Base-by-base conservation (phyloP, 2,113 vertebrate genomes). In the Ranitomeya imitator region DNA sequence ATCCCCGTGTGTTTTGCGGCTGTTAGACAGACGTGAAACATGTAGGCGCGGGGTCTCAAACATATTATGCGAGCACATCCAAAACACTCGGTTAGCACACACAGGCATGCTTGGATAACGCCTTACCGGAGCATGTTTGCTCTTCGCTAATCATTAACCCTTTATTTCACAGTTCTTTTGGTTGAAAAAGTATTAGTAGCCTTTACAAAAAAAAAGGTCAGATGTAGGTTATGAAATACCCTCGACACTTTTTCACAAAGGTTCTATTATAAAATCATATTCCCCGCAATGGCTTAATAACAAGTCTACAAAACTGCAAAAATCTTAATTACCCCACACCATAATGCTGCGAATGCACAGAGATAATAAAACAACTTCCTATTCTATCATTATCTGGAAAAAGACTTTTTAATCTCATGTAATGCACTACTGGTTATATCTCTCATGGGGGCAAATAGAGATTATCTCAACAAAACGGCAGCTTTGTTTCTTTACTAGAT, bases 371-470 rank as follows among this genome's bases (percentile, higher is more conserved):
- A 83, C 21, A 51, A 16, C 61, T 65, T 83, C 63, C 61, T 45
- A 14, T 83, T 83, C 63, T 83, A 67, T 83, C 81, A 83, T 83
- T 83, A 69, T 69, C 81, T 51, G n/a, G 61, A 23, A 83, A 83
- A 83, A 45, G 21, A 69, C 45, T 67, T 21, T 83, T 67, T 83
- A 67, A 83, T 83, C 61, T 83, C 59, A 67, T 69, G 81, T 67
- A 67, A 69, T 67, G 81, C 61, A 23, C 81, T 54, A 54, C 81
- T 83, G 16, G 81, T 67, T 83, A 83, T 61, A n/a, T 23, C 81
- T 45, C 81, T 69, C 81, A n/a, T 16, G 81, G 63, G 81, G 61
- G 19, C 9, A 83, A 83, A 69, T 19, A 83, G 45, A 83, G 61
- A 83, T 83, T 83, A 83, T 83, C 63, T 52, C 45, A 67, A n/a